Percentiles rank a stretch among this genome's conserved stretches.
These are phyloP conservation scores for Dryobates pubescens DNA, from an alignment of 2,797 vertebrate species.

Conservation along the genomic window DNA sequence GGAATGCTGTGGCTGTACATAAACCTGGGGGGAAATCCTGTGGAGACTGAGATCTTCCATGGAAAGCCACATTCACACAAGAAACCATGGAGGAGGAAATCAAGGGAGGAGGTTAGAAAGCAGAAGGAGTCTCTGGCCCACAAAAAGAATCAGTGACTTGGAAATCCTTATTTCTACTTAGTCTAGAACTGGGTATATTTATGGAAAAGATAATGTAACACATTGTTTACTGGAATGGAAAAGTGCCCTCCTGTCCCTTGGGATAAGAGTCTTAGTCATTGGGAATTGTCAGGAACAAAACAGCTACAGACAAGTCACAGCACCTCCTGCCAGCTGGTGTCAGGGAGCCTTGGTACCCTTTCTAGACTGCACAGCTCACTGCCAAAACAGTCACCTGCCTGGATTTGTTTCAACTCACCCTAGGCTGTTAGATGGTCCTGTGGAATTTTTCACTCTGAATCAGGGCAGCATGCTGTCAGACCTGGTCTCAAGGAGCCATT, in stretches of 20 bases:
- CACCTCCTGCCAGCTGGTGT: not conserved
- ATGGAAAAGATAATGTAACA: not conserved
- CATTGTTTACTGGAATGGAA: not conserved
- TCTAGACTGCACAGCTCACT: accelerated
- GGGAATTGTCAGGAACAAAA: not conserved
- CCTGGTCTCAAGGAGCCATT: not conserved
- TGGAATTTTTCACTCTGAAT: not conserved
- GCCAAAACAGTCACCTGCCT: not conserved
- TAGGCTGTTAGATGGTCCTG: not conserved
- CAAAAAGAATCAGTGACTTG: not conserved
- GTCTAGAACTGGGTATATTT: not conserved
- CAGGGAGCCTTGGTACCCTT: not conserved
- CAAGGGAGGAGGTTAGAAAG: not conserved
- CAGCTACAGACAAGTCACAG: not conserved
- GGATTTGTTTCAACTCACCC: not conserved
- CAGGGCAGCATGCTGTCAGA: not conserved
- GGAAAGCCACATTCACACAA: not conserved
- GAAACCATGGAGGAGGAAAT: not conserved
- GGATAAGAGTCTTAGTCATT: not conserved
- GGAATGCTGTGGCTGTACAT: accelerated
- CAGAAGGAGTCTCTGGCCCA: not conserved
- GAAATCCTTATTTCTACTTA: not conserved
- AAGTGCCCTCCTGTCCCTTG: not conserved
- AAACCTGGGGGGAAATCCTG: not conserved
- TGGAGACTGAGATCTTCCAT: not conserved